Conservation (phyloP, 2,113 vertebrate species). For the Paradoxurus hermaphroditus region DNA sequence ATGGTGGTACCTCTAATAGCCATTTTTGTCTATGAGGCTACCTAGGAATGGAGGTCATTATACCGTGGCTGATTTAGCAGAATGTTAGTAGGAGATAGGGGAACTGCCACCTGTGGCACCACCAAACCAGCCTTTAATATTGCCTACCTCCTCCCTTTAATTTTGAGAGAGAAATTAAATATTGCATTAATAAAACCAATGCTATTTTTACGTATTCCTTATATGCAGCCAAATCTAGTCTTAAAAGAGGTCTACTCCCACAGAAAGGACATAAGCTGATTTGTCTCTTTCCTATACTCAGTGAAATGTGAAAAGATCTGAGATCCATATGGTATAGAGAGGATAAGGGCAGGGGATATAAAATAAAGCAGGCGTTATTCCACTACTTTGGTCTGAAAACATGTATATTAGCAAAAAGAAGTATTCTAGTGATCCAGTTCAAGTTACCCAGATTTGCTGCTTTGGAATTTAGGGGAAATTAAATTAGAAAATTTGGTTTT, state of each 20-base stretch:
- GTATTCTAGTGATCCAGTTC: not conserved
- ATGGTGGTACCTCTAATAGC: not conserved
- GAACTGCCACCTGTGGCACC: not conserved
- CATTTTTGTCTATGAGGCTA: not conserved
- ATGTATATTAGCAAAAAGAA: not conserved
- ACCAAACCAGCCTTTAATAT: not conserved
- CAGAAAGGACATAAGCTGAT: not conserved
- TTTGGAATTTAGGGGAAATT: not conserved
- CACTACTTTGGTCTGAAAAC: not conserved
- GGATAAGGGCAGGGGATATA: accelerated
- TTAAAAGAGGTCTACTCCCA: not conserved
- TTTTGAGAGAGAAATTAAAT: not conserved
- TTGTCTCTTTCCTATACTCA: not conserved
- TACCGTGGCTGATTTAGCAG: not conserved
- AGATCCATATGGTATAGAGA: not conserved
- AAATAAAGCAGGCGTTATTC: not conserved
- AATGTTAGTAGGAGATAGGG: not conserved
- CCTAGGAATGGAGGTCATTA: not conserved
- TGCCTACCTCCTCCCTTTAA: not conserved
- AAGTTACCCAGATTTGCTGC: not conserved
- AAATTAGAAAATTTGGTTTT: not conserved
- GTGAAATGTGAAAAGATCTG: not conserved
- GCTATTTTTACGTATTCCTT: not conserved
- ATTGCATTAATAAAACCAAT: not conserved
- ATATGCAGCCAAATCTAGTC: not conserved